These are phyloP conservation scores for Nymphalis polychloros DNA, from an alignment of 2,888 invertebrate genomes.

Conservation along the genomic window DNA sequence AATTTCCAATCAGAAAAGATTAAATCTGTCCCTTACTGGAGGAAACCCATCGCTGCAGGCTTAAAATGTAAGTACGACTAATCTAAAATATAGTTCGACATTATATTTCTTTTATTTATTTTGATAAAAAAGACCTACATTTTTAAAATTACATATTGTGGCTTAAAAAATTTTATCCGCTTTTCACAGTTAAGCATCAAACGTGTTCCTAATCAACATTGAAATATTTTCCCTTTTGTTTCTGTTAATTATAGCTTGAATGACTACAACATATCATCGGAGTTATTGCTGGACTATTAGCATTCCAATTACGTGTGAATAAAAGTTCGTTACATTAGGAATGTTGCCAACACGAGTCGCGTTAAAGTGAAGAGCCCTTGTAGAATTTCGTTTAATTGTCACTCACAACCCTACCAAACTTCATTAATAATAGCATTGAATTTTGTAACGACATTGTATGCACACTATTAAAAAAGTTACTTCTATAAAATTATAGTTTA, in stretches of 20 bases:
- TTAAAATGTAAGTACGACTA: slow-evolving; percentile 35
- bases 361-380: slow-evolving; percentile 31
- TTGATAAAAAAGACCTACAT: background rate
- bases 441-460: slow-evolving; percentile 25
- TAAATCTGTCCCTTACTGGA: slow-evolving; percentile 73
- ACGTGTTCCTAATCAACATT: background rate
- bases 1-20: slow-evolving; percentile 71
- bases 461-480: slow-evolving; percentile 16
- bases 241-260: background rate
- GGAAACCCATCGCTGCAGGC: slow-evolving; percentile 58
- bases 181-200: background rate
- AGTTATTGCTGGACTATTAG: slow-evolving; percentile 12
- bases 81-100: no score
- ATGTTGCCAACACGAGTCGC: slow-evolving; percentile 29
- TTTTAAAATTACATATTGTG: no score
- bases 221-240: slow-evolving; percentile 1
- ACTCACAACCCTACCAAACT: slow-evolving; percentile 33
- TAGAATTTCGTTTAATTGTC: slow-evolving; percentile 36
- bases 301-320: slow-evolving; percentile 29
- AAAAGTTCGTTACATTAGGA: slow-evolving; percentile 35
- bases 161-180: background rate
- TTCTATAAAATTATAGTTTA: background rate
- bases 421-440: slow-evolving; percentile 32
- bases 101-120: background rate
- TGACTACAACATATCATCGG: slow-evolving; percentile 6